Base-by-base conservation (phyloP, 2,888 invertebrate species). In the Eumacrocentrus americanus region DNA sequence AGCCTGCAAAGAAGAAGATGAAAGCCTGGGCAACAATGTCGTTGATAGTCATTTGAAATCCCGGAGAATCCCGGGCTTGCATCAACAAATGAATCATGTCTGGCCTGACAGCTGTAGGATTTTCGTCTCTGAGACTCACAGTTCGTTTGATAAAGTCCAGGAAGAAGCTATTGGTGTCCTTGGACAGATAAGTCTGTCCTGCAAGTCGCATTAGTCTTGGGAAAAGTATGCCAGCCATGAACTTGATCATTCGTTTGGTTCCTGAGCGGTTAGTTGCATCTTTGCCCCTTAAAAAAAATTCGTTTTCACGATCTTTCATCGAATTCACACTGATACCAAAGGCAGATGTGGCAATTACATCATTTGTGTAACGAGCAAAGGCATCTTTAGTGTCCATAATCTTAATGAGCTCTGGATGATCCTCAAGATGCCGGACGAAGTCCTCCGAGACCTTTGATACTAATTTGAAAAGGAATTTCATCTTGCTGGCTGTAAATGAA, bases 311-410 rank as follows among this genome's bases (percentile, higher is more conserved):
- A 22, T 87, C 80, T 44, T 81, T 79, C 23, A 86, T 61, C 0
- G 87, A 87, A 71, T 88, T 82, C 0, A 85, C 82, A 61, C 82
- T 77, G 0, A 86, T 78, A 0, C 87, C 87, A 63, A 87, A 87
- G 0, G 84, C 86, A 1, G 83, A 80, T 0, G 84, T 84, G 0
- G 87, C 86, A 16, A 87, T 87, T 16, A 86, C 85, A 70, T 88
- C 87, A 68, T 83, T 87, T 0, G 85, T 82, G 65, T 84, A 87
- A 1, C 85, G 81, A 1, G 83, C 82, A 51, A 83, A 82, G 1
- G 83, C 56, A 54, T 85, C 84, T 18, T 83, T 83, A 0, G 82
- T 74, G 25, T 85, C 82, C 0, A 84, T 65, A 9, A 78, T 78
- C 1, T 73, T 56, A 0, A 70, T 56, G 6, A 71, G 62, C 12